A percentile compares a stretch with the other conserved stretches of the same genome.
phyloP scores from a whole-genome alignment of 2,888 invertebrate species.

The Yponomeuta sedellus region DNA sequence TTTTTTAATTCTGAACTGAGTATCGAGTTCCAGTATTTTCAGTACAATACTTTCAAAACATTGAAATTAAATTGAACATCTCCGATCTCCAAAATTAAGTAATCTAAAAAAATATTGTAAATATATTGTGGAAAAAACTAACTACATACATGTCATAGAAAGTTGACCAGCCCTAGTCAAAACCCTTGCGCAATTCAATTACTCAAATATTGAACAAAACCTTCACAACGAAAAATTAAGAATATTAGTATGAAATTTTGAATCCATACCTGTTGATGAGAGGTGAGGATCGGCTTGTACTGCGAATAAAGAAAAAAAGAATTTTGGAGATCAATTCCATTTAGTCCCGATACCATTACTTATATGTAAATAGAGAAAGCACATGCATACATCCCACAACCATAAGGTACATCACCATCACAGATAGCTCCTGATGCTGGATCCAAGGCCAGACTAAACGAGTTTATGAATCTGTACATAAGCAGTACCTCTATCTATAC shows the following conservation, averaged over 20 bases:
- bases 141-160: too few relatives aligned
- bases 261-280: background rate
- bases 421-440: background rate
- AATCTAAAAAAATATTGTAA: too few relatives aligned
- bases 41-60: background rate
- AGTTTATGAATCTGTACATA: too few relatives aligned
- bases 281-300: background rate
- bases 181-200: background rate
- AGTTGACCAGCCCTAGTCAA: too few relatives aligned
- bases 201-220: background rate
- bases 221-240: background rate
- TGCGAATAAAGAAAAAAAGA: conserved; percentile 3
- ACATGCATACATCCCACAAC: background rate
- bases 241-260: background rate
- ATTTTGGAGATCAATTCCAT: conserved; percentile 21
- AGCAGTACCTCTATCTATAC: too few relatives aligned
- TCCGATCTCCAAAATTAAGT: background rate
- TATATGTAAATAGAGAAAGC: background rate
- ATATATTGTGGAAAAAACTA: too few relatives aligned
- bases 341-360: conserved; percentile 28
- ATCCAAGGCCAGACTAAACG: too few relatives aligned
- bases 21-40: too few relatives aligned
- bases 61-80: background rate
- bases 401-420: background rate
- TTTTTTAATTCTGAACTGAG: too few relatives aligned